Evolutionary conservation across 1,140 invertebrate species (phyloP).

Genomic region (Drosophila novamexicana): DNA sequence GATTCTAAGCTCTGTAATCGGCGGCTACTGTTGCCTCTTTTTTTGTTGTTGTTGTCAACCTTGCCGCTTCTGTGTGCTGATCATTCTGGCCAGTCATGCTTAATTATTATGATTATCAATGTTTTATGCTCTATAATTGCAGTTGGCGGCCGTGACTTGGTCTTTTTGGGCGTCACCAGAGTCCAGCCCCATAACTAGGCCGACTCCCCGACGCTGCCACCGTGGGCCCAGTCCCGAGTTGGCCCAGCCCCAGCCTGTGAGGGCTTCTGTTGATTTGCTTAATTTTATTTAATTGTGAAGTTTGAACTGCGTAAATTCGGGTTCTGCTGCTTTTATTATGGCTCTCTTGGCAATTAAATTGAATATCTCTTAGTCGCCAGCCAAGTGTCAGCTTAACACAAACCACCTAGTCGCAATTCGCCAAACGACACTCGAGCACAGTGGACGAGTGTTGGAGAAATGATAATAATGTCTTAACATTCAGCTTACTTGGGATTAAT

Average conservation of each 20-base stretch:
- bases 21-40: conserved; percentile 56
- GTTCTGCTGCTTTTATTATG: neutral
- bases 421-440: conserved; percentile 3
- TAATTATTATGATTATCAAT: conserved; percentile 83
- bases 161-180: conserved; percentile 62
- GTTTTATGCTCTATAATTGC: conserved; percentile 82
- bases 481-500: neutral
- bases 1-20: conserved; percentile 48
- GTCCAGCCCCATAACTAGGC: conserved; percentile 38
- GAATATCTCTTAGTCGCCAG: conserved; percentile 65
- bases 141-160: conserved; percentile 65
- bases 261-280: conserved; percentile 29
- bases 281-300: conserved; percentile 69
- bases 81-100: conserved; percentile 74
- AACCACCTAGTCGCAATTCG: conserved; percentile 11
- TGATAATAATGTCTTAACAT: neutral
- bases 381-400: conserved; percentile 60
- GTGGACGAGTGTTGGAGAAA: neutral
- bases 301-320: conserved; percentile 28
- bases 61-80: conserved; percentile 32
- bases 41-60: conserved; percentile 55
- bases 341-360: conserved; percentile 51
- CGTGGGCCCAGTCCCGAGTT: neutral
- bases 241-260: neutral
- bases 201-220: neutral